phyloP scores from a whole-genome alignment of 1,140 invertebrate species.

The Streblospio benedicti region DNA sequence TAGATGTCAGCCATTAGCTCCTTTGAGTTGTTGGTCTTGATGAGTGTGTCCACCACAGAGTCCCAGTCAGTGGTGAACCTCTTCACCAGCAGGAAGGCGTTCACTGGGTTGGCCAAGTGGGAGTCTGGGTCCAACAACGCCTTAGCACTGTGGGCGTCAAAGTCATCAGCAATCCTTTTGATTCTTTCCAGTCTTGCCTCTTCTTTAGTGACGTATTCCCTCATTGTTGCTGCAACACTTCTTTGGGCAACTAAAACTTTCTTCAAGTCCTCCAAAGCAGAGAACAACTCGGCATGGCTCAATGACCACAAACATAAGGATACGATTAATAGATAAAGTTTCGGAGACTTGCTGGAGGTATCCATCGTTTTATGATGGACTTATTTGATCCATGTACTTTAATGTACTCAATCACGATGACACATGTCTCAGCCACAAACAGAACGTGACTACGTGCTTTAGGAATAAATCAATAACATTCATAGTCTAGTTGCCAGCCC shows the following conservation, averaged over 20 bases:
- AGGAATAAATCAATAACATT: too few species aligned
- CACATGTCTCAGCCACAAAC: too few species aligned
- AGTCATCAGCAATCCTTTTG: constrained; percentile 49
- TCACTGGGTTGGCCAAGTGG: constrained; percentile 89
- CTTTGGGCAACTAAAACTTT: constrained; percentile 77
- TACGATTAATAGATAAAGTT: too few species aligned
- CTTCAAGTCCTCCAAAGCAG: constrained; percentile 82
- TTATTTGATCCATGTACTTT: too few species aligned
- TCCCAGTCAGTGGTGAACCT: constrained; percentile 74
- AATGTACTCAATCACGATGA: too few species aligned
- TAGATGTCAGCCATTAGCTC: too few species aligned
- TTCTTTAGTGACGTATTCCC: constrained; percentile 72
- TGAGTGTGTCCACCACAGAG: constrained; percentile 23
- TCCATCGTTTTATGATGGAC: too few species aligned
- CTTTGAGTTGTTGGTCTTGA: constrained; percentile 28
- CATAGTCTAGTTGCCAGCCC: too few species aligned
- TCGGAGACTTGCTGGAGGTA: too few species aligned
- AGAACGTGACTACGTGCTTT: too few species aligned
- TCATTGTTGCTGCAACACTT: constrained; percentile 70
- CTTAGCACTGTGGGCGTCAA: constrained; percentile 60
- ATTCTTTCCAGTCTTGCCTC: constrained; percentile 69
- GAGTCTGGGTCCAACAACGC: constrained; percentile 69
- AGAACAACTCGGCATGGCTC: constrained; percentile 63
- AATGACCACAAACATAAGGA: not conserved
- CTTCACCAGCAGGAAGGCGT: constrained; percentile 92